Conservation (phyloP, 1,140 invertebrate genomes). For the Triops cancriformis region DNA sequence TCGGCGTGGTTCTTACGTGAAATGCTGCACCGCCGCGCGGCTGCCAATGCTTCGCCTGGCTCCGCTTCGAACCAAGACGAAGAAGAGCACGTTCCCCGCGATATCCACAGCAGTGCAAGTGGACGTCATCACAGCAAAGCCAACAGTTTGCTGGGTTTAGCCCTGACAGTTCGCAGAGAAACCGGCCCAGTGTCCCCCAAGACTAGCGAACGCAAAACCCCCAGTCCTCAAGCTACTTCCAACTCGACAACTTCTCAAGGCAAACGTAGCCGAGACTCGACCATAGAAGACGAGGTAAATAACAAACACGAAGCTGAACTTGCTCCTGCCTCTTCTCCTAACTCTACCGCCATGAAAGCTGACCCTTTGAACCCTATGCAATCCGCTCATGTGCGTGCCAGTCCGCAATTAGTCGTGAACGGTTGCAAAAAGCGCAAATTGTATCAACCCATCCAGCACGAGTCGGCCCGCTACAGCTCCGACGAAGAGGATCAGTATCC, state of each 20-base stretch:
- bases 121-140: constrained; percentile 46
- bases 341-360: not conserved
- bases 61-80: not conserved
- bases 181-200: not conserved
- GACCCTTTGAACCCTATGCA: not conserved
- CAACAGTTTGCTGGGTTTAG: not conserved
- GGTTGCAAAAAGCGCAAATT: constrained; percentile 92
- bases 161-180: not conserved
- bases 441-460: constrained; percentile 92
- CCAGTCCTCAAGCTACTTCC: not conserved
- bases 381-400: constrained; percentile 17
- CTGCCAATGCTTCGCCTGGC: not conserved
- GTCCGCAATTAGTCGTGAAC: constrained; percentile 26
- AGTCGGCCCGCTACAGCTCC: constrained; percentile 37
- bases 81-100: not conserved
- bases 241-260: not conserved
- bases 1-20: constrained; percentile 26
- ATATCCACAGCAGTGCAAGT: constrained; percentile 15
- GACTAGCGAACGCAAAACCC: not conserved
- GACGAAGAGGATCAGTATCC: not conserved
- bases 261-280: not conserved
- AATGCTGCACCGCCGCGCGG: constrained; percentile 22
- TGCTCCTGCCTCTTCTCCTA: not conserved
- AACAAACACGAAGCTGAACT: not conserved
- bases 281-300: not conserved